Conservation (phyloP, 2,888 invertebrate genomes). For the Aporophyla nigra region DNA sequence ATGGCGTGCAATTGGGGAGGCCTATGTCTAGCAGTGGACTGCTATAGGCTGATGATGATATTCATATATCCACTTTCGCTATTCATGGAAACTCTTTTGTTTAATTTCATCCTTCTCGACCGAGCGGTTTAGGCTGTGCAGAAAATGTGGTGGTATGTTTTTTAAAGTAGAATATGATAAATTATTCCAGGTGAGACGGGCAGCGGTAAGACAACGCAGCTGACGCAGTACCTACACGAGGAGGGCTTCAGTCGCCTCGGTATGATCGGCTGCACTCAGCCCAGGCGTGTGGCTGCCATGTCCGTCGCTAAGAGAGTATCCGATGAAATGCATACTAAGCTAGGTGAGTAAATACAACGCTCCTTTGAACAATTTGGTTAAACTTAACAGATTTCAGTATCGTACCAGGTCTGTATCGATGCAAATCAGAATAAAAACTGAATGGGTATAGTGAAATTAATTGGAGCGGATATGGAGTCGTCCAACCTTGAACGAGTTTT, state of each 20-base stretch:
- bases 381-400: no score
- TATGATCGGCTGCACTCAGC: conserved; percentile 99
- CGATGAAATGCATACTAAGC: conserved; percentile 98
- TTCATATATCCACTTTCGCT: no score
- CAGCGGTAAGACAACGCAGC: conserved; percentile 99
- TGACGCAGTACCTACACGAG: conserved; percentile 99
- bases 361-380: background rate
- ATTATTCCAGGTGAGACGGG: conserved; percentile 94
- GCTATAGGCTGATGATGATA: no score
- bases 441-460: no score
- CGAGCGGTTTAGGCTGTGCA: background rate
- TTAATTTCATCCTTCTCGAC: background rate
- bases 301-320: conserved; percentile 99
- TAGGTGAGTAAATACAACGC: conserved; percentile 90
- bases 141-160: background rate
- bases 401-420: no score
- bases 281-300: conserved; percentile 98
- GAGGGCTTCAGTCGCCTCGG: conserved; percentile 98
- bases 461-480: no score
- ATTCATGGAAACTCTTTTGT: background rate
- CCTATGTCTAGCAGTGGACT: no score
- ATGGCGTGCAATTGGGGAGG: no score
- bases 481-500: no score
- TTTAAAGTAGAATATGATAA: background rate
- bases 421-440: no score